Conservation (phyloP, 2,888 invertebrate species). For the Carabus problematicus region DNA sequence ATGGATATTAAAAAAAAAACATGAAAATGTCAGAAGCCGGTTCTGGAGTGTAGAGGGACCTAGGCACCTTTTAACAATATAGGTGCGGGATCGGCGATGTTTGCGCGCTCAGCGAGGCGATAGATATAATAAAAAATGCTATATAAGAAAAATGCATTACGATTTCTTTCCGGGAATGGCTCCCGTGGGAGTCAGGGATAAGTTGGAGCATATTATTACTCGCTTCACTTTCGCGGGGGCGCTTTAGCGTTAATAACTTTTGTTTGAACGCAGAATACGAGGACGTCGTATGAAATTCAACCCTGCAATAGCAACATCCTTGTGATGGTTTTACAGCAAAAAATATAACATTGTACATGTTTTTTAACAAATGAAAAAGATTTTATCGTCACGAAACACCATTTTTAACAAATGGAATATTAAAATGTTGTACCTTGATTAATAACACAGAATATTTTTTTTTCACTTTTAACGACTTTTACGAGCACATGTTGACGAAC, state of each 20-base stretch:
- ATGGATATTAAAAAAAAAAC: too few relatives aligned
- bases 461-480: too few relatives aligned
- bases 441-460: too few relatives aligned
- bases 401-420: too few relatives aligned
- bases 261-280: conserved; percentile 31
- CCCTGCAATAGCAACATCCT: neutral
- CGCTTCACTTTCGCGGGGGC: conserved; percentile 53
- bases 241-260: conserved; percentile 57
- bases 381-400: too few relatives aligned
- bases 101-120: conserved; percentile 52
- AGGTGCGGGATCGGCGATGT: conserved; percentile 57
- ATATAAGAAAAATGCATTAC: conserved; percentile 62
- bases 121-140: conserved; percentile 61
- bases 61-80: conserved; percentile 54
- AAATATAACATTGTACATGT: conserved; percentile 20
- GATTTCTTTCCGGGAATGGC: conserved; percentile 58
- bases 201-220: conserved; percentile 58
- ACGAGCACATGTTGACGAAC: too few relatives aligned
- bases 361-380: conserved; percentile 2
- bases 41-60: conserved; percentile 44
- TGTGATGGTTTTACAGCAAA: neutral
- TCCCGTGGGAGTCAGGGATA: conserved; percentile 55
- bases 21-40: conserved; percentile 13
- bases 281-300: conserved; percentile 22
- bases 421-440: too few relatives aligned